Evolutionary conservation across 2,113 vertebrate species (phyloP).

Genomic region (Silurus meridionalis): DNA sequence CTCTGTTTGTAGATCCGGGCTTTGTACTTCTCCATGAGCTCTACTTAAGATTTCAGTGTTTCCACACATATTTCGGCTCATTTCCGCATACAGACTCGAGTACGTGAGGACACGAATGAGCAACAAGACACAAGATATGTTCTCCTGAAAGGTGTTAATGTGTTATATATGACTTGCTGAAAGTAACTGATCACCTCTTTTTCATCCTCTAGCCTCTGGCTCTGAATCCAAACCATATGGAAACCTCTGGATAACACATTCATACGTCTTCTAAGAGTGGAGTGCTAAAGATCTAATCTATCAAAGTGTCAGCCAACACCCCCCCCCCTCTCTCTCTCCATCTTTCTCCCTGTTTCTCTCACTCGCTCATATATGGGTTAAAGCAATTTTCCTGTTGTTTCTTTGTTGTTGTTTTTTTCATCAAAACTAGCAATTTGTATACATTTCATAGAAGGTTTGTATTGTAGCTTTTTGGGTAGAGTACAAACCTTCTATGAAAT

Average conservation of each 20-base stretch:
- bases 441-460: not conserved
- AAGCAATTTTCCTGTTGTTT: not conserved
- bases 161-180: slow-evolving; percentile 12
- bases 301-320: slow-evolving; percentile 20
- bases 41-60: not conserved
- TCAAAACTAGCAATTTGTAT: not conserved
- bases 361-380: not conserved
- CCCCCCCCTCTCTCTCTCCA: no score
- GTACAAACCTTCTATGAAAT: not conserved
- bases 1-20: slow-evolving; percentile 14
- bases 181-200: slow-evolving; percentile 6
- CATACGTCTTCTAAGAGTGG: slow-evolving; percentile 36
- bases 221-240: slow-evolving; percentile 16
- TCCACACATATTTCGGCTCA: not conserved
- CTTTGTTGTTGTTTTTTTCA: no score
- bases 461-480: no score
- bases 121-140: not conserved
- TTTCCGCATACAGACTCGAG: not conserved
- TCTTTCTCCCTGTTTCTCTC: not conserved
- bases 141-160: not conserved
- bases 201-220: not conserved
- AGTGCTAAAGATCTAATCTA: slow-evolving; percentile 45
- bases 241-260: slow-evolving; percentile 17
- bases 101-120: not conserved
- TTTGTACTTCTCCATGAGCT: slow-evolving; percentile 13